Evolutionary conservation across 1,140 invertebrate genomes (phyloP).

Genomic region (Scaptomyza pallida): DNA sequence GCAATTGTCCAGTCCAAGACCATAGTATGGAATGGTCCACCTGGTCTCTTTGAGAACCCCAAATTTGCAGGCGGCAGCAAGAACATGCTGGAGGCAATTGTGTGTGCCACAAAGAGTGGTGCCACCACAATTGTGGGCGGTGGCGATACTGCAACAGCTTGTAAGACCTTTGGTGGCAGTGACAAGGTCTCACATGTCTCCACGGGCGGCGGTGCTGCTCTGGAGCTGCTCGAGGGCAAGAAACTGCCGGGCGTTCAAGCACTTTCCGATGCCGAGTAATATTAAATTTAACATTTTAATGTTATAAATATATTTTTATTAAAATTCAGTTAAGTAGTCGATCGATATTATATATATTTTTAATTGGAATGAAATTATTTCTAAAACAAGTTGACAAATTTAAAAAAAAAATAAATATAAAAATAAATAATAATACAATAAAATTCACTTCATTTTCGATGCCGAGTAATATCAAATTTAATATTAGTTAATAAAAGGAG

Average conservation of each 20-base stretch:
- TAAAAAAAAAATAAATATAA: too few relatives aligned
- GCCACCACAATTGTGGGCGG: conserved; percentile 96
- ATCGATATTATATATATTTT: too few relatives aligned
- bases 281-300: background rate
- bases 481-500: too few relatives aligned
- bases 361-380: too few relatives aligned
- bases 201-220: conserved; percentile 98
- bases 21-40: conserved; percentile 99
- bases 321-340: too few relatives aligned
- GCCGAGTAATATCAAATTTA: too few relatives aligned
- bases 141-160: conserved; percentile 99
- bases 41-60: conserved; percentile 98
- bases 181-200: conserved; percentile 99
- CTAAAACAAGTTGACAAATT: too few relatives aligned
- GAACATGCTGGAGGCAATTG: conserved; percentile 95
- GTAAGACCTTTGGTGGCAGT: conserved; percentile 97
- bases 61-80: conserved; percentile 96
- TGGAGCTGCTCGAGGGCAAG: conserved; percentile 97
- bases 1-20: conserved; percentile 95
- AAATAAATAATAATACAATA: too few relatives aligned
- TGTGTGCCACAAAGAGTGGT: conserved; percentile 91
- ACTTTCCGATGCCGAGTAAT: conserved; percentile 88
- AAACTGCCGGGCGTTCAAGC: conserved; percentile 95
- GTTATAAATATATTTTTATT: conserved; percentile 29
- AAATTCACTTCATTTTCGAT: too few relatives aligned